Percentiles rank a stretch among this genome's conserved stretches.
These are phyloP conservation scores for Aphelocoma californica DNA, from an alignment of 2,797 vertebrate genomes.

Conservation along the genomic window DNA sequence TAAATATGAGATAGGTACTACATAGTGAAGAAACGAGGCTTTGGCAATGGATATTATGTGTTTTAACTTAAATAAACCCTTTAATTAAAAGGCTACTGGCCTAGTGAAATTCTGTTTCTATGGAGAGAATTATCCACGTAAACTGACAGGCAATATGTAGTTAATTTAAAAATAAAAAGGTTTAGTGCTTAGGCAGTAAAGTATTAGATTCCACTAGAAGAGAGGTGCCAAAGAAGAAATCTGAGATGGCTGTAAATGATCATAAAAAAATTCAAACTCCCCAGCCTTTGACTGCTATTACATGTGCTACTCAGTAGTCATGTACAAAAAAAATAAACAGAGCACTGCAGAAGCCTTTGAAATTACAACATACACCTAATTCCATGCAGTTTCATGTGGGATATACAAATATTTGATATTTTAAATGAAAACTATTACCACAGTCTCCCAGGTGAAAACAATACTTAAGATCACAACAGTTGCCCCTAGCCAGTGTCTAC, in stretches of 20 bases:
- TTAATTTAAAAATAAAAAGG: not conserved
- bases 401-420: not conserved
- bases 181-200: not conserved
- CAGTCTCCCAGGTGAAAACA: not conserved
- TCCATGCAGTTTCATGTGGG: not conserved
- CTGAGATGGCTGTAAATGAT: not conserved
- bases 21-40: not conserved
- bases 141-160: not conserved
- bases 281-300: not conserved
- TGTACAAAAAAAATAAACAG: not conserved
- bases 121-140: not conserved
- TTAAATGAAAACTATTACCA: not conserved
- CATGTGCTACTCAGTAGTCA: not conserved
- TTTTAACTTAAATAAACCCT: not conserved
- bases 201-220: not conserved
- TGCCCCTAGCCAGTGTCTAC: not conserved
- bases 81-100: not conserved
- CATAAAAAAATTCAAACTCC: not conserved
- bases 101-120: not conserved
- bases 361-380: not conserved
- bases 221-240: not conserved
- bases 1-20: not conserved
- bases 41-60: not conserved
- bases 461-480: not conserved
- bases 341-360: not conserved